phyloP scores from a whole-genome alignment of 2,797 vertebrate genomes.

The Pantherophis alleghaniensis region DNA sequence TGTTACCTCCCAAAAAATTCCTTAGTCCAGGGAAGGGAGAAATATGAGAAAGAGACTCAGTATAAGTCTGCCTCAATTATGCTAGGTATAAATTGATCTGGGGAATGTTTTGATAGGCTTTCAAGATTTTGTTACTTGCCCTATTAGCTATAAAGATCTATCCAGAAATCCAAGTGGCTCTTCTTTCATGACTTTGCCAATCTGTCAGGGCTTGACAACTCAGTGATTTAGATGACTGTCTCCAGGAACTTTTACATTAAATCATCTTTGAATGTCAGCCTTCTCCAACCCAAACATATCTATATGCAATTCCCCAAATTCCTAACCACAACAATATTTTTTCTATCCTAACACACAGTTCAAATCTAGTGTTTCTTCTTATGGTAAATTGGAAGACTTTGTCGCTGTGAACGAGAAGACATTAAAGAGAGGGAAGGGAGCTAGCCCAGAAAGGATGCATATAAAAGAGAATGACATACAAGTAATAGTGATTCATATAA shows the following conservation, averaged over 20 bases:
- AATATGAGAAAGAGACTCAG: background rate
- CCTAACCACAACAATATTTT: background rate
- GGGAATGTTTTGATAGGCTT: background rate
- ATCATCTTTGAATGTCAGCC: background rate
- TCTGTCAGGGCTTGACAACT: background rate
- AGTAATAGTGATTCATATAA: background rate
- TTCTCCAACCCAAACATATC: background rate
- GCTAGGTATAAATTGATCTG: background rate
- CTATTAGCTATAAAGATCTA: background rate
- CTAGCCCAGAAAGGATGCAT: background rate
- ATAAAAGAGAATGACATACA: background rate
- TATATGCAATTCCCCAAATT: background rate
- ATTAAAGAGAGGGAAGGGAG: background rate
- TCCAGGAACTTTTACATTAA: background rate
- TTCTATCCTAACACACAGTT: background rate
- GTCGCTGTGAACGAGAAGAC: background rate
- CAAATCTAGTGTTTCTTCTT: background rate
- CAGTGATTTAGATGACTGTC: background rate
- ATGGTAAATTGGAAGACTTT: background rate
- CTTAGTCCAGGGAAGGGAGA: background rate
- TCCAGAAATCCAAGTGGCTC: background rate
- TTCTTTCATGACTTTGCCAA: background rate
- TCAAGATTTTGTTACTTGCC: background rate
- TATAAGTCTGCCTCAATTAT: background rate
- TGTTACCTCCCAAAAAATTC: background rate